A percentile compares a stretch with the other conserved stretches of the same genome.
Conservation (phyloP, 2,888 invertebrate genomes). For the Polydrusus tereticollis region DNA sequence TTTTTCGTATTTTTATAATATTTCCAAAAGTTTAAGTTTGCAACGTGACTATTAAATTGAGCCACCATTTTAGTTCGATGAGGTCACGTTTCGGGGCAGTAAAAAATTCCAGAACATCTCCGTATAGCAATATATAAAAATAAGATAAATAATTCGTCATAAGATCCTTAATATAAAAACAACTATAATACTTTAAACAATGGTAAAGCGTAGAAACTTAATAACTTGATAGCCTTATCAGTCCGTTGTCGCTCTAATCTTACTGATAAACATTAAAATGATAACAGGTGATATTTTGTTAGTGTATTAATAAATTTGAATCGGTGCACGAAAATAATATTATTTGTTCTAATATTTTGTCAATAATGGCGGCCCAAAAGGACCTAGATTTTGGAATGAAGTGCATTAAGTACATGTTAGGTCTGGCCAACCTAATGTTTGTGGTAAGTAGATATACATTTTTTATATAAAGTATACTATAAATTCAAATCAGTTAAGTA, state of each 20-base stretch:
- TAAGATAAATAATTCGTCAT: background rate
- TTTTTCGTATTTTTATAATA: too few species aligned
- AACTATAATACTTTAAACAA: background rate
- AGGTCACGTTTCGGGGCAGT: background rate
- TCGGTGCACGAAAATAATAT: background rate
- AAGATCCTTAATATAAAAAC: background rate
- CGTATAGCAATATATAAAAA: background rate
- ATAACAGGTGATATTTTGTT: slow-evolving; percentile 33
- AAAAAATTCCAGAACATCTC: background rate
- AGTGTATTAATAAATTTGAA: slow-evolving; percentile 23
- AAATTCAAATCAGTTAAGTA: too few species aligned
- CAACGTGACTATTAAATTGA: too few species aligned
- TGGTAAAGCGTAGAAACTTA: background rate
- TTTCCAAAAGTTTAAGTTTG: too few species aligned
- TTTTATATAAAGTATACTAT: too few species aligned
- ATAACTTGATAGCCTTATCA: slow-evolving; percentile 22
- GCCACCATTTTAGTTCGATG: too few species aligned
- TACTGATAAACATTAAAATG: slow-evolving; percentile 35
- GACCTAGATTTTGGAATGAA: slow-evolving; percentile 67
- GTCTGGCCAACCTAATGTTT: slow-evolving; percentile 77
- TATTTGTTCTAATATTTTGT: background rate
- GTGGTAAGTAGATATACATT: slow-evolving; percentile 69
- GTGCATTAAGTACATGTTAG: slow-evolving; percentile 77
- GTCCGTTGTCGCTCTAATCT: slow-evolving; percentile 31
- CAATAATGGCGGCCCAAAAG: slow-evolving; percentile 37